These are phyloP conservation scores for Heliornis fulica DNA, from an alignment of 2,113 vertebrate species.

Conservation along the genomic window DNA sequence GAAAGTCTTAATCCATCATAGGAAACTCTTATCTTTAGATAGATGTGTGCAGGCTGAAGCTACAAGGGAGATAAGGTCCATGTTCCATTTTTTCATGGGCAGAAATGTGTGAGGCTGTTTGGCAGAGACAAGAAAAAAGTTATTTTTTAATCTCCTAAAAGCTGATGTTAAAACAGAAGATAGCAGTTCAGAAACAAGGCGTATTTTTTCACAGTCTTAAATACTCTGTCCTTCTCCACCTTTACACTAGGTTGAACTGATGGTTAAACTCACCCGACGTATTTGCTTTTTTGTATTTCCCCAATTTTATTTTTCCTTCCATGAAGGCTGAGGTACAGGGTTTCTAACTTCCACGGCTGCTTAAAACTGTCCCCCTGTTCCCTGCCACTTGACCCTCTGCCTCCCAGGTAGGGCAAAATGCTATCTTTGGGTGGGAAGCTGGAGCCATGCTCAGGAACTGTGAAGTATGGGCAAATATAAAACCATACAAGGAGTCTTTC, in stretches of 20 bases:
- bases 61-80: neutral
- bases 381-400: no score
- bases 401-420: neutral
- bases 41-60: neutral
- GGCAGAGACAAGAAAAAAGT: neutral
- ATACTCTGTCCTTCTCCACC: neutral
- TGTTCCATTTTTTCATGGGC: neutral
- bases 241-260: neutral
- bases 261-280: neutral
- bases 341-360: neutral
- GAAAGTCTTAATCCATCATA: conserved; percentile 20
- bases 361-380: neutral
- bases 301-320: neutral
- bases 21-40: neutral
- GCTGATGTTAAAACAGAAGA: neutral
- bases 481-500: neutral
- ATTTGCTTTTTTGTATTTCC: neutral
- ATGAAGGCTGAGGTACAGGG: neutral
- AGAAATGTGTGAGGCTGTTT: neutral
- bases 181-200: neutral
- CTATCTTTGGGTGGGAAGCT: neutral
- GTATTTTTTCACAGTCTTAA: neutral
- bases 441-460: neutral
- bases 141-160: neutral
- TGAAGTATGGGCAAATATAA: neutral